Evolutionary conservation across 2,113 vertebrate genomes (phyloP).

Genomic region (Hucho hucho): DNA sequence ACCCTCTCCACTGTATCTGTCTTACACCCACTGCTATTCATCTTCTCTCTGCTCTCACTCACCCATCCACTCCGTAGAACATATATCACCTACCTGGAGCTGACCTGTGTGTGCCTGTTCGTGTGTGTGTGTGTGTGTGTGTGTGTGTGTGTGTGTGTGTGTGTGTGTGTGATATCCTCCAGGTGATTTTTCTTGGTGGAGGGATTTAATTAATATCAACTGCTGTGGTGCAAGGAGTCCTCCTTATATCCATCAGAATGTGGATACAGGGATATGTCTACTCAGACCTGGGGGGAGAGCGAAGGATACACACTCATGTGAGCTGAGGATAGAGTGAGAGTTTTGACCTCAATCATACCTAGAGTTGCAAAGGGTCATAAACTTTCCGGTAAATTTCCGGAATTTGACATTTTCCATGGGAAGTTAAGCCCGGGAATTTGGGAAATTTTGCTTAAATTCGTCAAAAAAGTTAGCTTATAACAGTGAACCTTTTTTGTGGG

Average conservation of each 20-base stretch:
- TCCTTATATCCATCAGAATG: constrained; percentile 33
- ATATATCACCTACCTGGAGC: constrained; percentile 12
- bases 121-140: too few relatives aligned
- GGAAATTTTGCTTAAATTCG: too few relatives aligned
- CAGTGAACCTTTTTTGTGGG: too few relatives aligned
- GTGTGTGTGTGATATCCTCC: constrained; percentile 9
- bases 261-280: constrained; percentile 36
- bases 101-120: not conserved
- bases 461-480: too few relatives aligned
- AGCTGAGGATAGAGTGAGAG: not conserved
- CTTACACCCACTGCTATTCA: not conserved
- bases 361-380: too few relatives aligned
- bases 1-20: not conserved
- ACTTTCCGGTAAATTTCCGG: too few relatives aligned
- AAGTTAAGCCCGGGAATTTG: too few relatives aligned
- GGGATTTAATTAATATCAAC: constrained; percentile 44
- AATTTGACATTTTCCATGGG: too few relatives aligned
- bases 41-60: constrained; percentile 1
- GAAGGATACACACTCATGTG: constrained; percentile 33
- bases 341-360: not conserved
- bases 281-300: constrained; percentile 34
- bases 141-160: too few relatives aligned
- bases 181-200: not conserved
- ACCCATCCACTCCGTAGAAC: not conserved
- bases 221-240: constrained; percentile 16